Conservation (phyloP, 2,113 vertebrate species). For the Neotragus pygmaeus region DNA sequence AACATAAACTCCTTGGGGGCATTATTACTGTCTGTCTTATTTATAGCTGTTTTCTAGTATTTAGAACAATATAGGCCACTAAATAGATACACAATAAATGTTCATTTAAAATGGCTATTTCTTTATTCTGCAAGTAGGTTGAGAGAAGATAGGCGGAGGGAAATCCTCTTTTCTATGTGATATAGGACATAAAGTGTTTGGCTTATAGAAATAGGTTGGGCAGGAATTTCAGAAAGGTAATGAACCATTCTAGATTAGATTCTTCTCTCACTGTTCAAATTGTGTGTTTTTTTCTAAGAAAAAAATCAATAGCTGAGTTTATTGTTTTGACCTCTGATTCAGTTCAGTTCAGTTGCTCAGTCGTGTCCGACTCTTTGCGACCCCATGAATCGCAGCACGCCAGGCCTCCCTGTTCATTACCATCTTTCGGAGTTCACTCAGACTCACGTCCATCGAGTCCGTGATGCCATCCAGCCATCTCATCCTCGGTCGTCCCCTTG, state of each 20-base stretch:
- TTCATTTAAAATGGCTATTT: background rate
- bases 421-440: too few species aligned
- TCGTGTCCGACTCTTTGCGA: too few species aligned
- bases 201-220: background rate
- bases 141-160: background rate
- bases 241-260: background rate
- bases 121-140: background rate
- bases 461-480: too few species aligned
- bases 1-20: background rate
- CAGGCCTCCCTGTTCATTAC: too few species aligned
- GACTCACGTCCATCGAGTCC: too few species aligned
- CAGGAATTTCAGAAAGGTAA: background rate
- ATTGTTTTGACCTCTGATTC: conserved; percentile 4
- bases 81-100: background rate
- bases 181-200: background rate
- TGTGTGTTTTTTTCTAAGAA: background rate
- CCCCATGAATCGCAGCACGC: too few species aligned
- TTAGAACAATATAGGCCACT: background rate
- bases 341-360: too few species aligned
- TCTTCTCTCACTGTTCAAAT: background rate
- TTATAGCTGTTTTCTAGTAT: background rate
- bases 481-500: too few species aligned
- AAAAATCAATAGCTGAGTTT: background rate
- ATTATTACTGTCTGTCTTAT: background rate
- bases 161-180: background rate